A percentile compares a stretch with the other conserved stretches of the same genome.
Evolutionary conservation across 2,888 invertebrate genomes (phyloP).

Genomic region (Pterostichus niger): DNA sequence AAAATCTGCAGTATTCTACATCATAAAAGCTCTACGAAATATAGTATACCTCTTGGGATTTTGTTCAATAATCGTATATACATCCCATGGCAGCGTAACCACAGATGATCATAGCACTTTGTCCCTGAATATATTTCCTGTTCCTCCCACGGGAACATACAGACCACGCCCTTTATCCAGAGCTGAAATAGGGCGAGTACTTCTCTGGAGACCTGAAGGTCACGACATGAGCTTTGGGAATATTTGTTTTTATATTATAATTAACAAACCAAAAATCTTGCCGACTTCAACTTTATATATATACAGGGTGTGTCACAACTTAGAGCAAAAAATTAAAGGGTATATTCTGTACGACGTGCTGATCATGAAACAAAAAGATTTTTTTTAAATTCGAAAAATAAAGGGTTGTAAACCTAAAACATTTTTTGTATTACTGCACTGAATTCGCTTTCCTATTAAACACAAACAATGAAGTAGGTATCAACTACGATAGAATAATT

Average conservation of each 20-base stretch:
- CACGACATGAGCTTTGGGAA: not conserved
- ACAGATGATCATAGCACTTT: constrained; percentile 6
- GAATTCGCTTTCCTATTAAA: no score
- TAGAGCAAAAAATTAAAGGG: no score
- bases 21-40: not conserved
- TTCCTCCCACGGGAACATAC: not conserved
- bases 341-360: no score
- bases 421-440: no score
- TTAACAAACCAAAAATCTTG: no score
- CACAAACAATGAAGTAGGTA: no score
- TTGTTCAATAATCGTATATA: not conserved
- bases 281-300: no score
- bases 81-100: not conserved
- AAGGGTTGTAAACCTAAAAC: no score
- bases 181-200: constrained; percentile 23
- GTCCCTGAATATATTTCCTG: constrained; percentile 2
- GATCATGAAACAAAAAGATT: no score
- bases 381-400: no score
- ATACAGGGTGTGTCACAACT: no score
- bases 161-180: not conserved
- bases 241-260: not conserved
- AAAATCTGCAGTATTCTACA: not conserved
- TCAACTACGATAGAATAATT: no score
- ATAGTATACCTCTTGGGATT: constrained; percentile 2
- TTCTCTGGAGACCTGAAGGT: not conserved